Percentiles rank a stretch among this genome's conserved stretches.
phyloP scores from a whole-genome alignment of 2,888 invertebrate species.

The Drepanosiphum platanoidis region DNA sequence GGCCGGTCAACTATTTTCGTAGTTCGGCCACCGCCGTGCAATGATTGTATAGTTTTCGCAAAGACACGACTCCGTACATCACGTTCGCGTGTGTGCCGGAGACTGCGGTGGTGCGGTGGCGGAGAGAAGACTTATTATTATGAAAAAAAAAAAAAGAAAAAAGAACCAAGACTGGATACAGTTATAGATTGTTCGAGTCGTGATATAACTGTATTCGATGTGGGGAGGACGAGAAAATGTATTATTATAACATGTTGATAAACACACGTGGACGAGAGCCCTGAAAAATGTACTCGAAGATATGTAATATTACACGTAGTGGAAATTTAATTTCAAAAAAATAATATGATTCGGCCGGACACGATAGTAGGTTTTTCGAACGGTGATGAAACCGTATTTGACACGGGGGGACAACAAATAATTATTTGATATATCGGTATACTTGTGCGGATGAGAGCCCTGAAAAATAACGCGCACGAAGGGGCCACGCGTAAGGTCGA shows the following conservation, averaged over 20 bases:
- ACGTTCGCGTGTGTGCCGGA: constrained; percentile 1
- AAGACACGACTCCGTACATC: constrained; percentile 19
- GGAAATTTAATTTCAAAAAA: no score
- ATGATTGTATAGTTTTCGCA: background rate
- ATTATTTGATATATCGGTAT: no score
- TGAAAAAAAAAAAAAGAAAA: background rate
- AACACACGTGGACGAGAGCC: background rate
- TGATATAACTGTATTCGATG: constrained; percentile 19
- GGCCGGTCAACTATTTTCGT: constrained; percentile 8
- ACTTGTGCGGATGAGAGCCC: no score
- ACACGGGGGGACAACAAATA: no score
- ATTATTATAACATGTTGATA: no score
- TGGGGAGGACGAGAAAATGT: no score
- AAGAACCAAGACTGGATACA: background rate
- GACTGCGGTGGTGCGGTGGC: background rate
- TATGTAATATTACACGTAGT: no score
- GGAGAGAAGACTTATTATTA: constrained; percentile 2
- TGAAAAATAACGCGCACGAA: background rate
- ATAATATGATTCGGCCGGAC: no score
- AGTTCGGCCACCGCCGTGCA: background rate
- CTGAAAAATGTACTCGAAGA: no score
- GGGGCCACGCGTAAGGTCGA: background rate
- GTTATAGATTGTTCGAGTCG: background rate
- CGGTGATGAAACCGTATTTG: no score
- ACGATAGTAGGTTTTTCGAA: no score